Conservation (phyloP, 2,888 invertebrate genomes). For the Patella ulyssiponensis region DNA sequence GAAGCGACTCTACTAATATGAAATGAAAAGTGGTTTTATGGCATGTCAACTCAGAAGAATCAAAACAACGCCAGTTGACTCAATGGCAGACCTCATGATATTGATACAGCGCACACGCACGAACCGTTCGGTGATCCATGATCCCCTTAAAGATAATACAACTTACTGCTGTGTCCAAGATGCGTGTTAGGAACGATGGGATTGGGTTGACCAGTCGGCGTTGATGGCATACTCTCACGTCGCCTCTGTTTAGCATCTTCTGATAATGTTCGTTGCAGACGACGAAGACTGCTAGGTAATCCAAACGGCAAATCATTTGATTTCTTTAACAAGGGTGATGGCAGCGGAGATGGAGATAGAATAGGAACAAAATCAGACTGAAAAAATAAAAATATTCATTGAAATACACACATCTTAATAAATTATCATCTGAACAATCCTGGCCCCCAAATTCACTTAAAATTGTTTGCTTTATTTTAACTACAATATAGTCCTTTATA, state of each 20-base stretch:
- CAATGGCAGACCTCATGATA: too few species aligned
- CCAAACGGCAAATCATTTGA: conserved; percentile 44
- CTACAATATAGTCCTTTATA: too few species aligned
- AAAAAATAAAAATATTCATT: conserved; percentile 28
- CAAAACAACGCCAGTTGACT: too few species aligned
- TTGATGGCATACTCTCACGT: conserved; percentile 68
- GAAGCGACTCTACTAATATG: too few species aligned
- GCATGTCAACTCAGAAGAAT: too few species aligned
- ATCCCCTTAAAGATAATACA: background rate
- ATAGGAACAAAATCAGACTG: conserved; percentile 62
- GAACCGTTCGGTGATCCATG: too few species aligned
- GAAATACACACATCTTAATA: background rate
- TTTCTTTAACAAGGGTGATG: conserved; percentile 50
- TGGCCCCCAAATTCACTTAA: too few species aligned
- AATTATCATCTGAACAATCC: too few species aligned
- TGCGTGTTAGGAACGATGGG: conserved; percentile 38
- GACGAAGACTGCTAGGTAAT: conserved; percentile 59
- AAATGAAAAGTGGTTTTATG: too few species aligned
- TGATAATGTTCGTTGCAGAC: conserved; percentile 70
- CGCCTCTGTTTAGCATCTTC: conserved; percentile 71
- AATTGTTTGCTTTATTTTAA: too few species aligned
- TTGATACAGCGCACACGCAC: too few species aligned
- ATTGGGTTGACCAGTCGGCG: conserved; percentile 42
- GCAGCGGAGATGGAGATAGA: conserved; percentile 57
- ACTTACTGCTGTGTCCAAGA: conserved; percentile 42